A percentile compares a stretch with the other conserved stretches of the same genome.
Conservation (phyloP, 2,888 invertebrate genomes). For the Ditylenchus weischeri region DNA sequence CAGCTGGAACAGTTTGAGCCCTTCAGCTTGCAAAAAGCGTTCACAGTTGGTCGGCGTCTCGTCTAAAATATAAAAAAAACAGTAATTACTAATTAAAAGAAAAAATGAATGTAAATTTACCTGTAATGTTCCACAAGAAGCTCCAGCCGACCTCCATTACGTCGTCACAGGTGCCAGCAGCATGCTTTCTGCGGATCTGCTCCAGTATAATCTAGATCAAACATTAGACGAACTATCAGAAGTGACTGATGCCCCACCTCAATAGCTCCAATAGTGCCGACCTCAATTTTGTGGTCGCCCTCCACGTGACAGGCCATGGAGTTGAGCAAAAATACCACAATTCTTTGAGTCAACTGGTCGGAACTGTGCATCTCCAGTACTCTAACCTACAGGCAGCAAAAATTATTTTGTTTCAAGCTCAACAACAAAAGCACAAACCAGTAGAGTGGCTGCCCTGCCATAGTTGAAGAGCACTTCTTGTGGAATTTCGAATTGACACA, state of each 20-base stretch:
- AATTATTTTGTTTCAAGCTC: slow-evolving; percentile 62
- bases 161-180: slow-evolving; percentile 79
- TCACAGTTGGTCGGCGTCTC: slow-evolving; percentile 91
- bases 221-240: background rate
- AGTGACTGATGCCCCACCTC: slow-evolving; percentile 44
- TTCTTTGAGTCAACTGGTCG: slow-evolving; percentile 84
- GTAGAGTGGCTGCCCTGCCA: slow-evolving; percentile 50
- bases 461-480: slow-evolving; percentile 71
- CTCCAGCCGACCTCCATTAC: slow-evolving; percentile 97
- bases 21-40: slow-evolving; percentile 79
- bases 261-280: slow-evolving; percentile 81
- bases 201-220: slow-evolving; percentile 75
- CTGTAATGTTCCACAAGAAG: slow-evolving; percentile 87
- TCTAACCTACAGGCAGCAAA: slow-evolving; percentile 72
- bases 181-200: slow-evolving; percentile 78
- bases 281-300: slow-evolving; percentile 81
- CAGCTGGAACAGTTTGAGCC: slow-evolving; percentile 82
- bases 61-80: slow-evolving; percentile 69
- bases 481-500: slow-evolving; percentile 81
- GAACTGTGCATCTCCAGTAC: slow-evolving; percentile 61
- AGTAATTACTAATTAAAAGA: background rate
- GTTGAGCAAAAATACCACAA: slow-evolving; percentile 89
- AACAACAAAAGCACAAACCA: slow-evolving; percentile 63
- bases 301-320: slow-evolving; percentile 94
- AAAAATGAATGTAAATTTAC: slow-evolving; percentile 41